These are phyloP conservation scores for Tiphia femorata DNA, from an alignment of 2,888 invertebrate species.

Conservation along the genomic window DNA sequence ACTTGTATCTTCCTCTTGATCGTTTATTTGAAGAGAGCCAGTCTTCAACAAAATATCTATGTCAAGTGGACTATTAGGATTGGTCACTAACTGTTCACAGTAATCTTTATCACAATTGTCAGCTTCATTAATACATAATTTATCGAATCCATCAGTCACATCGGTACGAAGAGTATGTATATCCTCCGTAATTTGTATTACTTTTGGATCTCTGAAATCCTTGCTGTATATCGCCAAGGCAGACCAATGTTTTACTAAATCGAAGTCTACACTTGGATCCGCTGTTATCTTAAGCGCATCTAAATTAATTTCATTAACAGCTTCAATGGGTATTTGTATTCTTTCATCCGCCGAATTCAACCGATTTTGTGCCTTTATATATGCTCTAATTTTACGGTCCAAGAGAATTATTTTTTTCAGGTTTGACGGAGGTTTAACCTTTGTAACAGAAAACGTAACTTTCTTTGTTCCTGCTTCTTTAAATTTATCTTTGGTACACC, in stretches of 20 bases:
- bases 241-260: slow-evolving; percentile 39
- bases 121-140: slow-evolving; percentile 11
- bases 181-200: slow-evolving; percentile 30
- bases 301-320: slow-evolving; percentile 35
- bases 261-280: slow-evolving; percentile 35
- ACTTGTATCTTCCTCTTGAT: slow-evolving; percentile 3
- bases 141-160: slow-evolving; percentile 34
- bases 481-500: background rate
- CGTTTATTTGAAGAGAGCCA: slow-evolving; percentile 31
- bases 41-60: slow-evolving; percentile 27
- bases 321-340: slow-evolving; percentile 9
- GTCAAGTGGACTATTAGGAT: slow-evolving; percentile 16
- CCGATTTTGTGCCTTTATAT: slow-evolving; percentile 14
- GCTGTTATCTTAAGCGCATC: slow-evolving; percentile 44
- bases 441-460: slow-evolving; percentile 16
- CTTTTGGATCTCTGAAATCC: slow-evolving; percentile 28
- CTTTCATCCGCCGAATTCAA: slow-evolving; percentile 15
- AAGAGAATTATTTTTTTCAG: slow-evolving; percentile 36
- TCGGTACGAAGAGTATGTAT: slow-evolving; percentile 34
- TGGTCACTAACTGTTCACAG: background rate
- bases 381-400: slow-evolving; percentile 21
- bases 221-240: slow-evolving; percentile 43
- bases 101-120: background rate
- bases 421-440: slow-evolving; percentile 37
- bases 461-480: slow-evolving; percentile 8